These are phyloP conservation scores for Crenuchus spilurus DNA, from an alignment of 2,797 vertebrate species.

Conservation along the genomic window DNA sequence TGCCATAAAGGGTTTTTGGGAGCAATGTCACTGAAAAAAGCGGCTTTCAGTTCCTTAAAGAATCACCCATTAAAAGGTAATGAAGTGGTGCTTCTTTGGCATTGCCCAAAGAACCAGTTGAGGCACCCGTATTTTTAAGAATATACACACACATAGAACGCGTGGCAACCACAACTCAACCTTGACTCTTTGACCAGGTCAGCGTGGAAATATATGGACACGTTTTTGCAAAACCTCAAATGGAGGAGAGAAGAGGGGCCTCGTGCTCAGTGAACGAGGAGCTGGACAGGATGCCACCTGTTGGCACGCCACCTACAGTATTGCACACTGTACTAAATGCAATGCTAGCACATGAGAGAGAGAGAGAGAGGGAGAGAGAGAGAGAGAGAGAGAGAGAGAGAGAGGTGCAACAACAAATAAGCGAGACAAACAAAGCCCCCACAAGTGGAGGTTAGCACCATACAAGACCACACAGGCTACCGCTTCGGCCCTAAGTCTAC, in stretches of 20 bases:
- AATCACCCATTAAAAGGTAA: no score
- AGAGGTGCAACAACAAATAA: conserved; percentile 48
- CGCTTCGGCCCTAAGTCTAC: conserved; percentile 64
- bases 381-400: neutral
- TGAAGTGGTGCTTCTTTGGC: neutral
- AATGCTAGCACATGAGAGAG: conserved; percentile 58
- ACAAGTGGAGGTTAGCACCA: conserved; percentile 77
- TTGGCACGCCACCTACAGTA: conserved; percentile 76
- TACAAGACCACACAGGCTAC: conserved; percentile 72
- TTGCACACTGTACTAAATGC: conserved; percentile 78
- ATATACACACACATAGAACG: neutral
- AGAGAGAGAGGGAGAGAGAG: neutral
- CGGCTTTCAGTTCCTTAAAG: no score
- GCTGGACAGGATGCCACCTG: conserved; percentile 6
- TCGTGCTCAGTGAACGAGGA: neutral
- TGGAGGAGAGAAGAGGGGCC: neutral
- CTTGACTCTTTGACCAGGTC: conserved; percentile 1
- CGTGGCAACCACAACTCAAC: neutral
- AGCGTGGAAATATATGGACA: neutral
- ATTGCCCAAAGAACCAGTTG: neutral
- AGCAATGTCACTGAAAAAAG: no score
- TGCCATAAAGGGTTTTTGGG: no score
- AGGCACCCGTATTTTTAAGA: neutral
- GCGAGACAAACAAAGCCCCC: conserved; percentile 66
- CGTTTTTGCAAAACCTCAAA: conserved; percentile 40